Percentiles rank a stretch among this genome's conserved stretches.
Evolutionary conservation across 1,140 invertebrate genomes (phyloP).

Genomic region (Trichomalopsis sarcophagae): DNA sequence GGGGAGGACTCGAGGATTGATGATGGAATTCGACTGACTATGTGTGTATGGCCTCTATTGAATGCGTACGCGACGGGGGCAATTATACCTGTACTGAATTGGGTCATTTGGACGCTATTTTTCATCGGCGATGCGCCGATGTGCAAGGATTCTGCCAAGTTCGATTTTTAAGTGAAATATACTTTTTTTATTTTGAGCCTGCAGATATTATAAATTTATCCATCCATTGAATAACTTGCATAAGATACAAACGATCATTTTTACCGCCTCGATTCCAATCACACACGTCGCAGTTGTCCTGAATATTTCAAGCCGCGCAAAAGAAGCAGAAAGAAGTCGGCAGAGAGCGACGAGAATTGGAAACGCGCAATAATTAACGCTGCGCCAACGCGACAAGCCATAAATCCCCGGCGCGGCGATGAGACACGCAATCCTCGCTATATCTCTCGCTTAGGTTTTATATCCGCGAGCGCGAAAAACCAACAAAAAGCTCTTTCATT

Average conservation of each 20-base stretch:
- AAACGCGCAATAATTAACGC: constrained; percentile 53
- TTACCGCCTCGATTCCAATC: not conserved
- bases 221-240: not conserved
- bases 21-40: not conserved
- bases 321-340: not conserved
- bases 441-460: not conserved
- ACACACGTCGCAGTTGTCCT: not conserved
- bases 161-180: too few relatives aligned
- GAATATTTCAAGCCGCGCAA: constrained; percentile 35
- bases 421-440: not conserved
- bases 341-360: constrained; percentile 13
- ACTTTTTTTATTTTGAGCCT: too few relatives aligned
- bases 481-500: constrained; percentile 26
- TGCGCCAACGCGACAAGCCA: constrained; percentile 46
- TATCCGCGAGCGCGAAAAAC: not conserved
- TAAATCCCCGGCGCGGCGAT: constrained; percentile 54
- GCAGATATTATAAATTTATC: too few relatives aligned
- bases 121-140: not conserved
- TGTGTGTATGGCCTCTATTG: not conserved
- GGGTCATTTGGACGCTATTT: constrained; percentile 43
- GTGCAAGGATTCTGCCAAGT: not conserved
- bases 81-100: constrained; percentile 45
- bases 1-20: constrained; percentile 19
- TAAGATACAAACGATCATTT: constrained; percentile 17
- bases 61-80: not conserved